A percentile compares a stretch with the other conserved stretches of the same genome.
Evolutionary conservation across 2,113 vertebrate genomes (phyloP).

Genomic region (Onychostruthus taczanowskii): DNA sequence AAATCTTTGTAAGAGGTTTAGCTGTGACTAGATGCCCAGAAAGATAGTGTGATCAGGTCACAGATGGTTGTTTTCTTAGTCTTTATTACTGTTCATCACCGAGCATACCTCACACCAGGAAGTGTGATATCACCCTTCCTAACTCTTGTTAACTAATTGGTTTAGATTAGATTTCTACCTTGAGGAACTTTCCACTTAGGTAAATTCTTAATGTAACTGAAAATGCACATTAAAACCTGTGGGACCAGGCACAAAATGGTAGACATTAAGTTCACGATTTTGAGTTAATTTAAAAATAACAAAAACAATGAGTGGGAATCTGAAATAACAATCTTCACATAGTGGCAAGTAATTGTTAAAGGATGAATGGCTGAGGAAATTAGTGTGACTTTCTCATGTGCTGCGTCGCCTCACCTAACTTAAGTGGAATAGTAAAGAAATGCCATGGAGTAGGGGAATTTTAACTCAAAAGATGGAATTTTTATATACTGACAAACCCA

Average conservation of each 20-base stretch:
- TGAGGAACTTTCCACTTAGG: not conserved
- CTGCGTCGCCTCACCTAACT: not conserved
- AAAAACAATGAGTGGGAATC: not conserved
- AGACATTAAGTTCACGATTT: not conserved
- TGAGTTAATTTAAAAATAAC: not conserved
- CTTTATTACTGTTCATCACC: not conserved
- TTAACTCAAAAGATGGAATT: not conserved
- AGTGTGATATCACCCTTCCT: not conserved
- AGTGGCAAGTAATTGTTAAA: not conserved
- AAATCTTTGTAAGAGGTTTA: not conserved
- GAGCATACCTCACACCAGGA: not conserved
- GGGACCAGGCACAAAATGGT: not conserved
- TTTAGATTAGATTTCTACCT: not conserved
- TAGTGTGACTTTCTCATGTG: not conserved
- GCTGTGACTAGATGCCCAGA: not conserved
- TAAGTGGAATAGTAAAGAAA: not conserved
- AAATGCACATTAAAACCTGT: not conserved
- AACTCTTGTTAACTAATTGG: not conserved
- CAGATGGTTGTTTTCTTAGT: not conserved
- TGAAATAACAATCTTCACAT: not conserved
- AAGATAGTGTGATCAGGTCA: not conserved
- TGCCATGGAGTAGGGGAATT: not conserved
- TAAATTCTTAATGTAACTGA: not conserved
- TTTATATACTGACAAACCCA: not conserved
- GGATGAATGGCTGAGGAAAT: not conserved